Evolutionary conservation across 1,140 invertebrate species (phyloP), one percentile per base, ranked within the genome.

Genomic region (Heliconius hewitsoni): DNA sequence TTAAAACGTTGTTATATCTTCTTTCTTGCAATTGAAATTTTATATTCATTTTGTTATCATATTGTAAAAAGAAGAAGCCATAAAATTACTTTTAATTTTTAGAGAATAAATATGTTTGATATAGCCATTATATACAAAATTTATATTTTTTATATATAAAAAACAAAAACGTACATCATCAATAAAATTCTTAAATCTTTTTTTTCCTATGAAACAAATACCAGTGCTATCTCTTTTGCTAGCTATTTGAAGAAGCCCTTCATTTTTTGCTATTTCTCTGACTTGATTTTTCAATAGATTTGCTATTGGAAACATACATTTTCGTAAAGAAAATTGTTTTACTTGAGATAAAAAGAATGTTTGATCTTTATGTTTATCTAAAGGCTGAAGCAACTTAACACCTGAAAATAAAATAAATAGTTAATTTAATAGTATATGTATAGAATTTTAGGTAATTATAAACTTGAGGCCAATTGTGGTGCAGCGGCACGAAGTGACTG

Each of bases 181-280:
- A 88, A 98, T 98, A 86, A 98, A 98, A 79, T 96, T 83, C 88
- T 96, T 95, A 91, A 98, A 98, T 85, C 96, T 95, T 83, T 97
- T 95, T 90, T 96, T 96, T 30, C 99, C 99, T 89, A 99, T 98
- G 92, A 99, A 99, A 95, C 99, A 99, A 84, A 99, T 99, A 23
- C 99, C 99, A 90, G 97, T 98, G 89, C 98, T 99, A 94, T 99
- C 98, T 89, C 96, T 97, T 87, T 99, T 99, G 30, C 95, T 94
- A n/a, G 96, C 96, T 82, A 99, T 95, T 83, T 95, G 95, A 13
- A 96, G 90, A 72, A 99, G 95, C 1, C 96, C 96, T 91, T 96
- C 95, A 81, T 96, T 91, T 72, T 87, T 83, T 11, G 98, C 99
- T 39, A 99, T 96, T 81, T 96, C 87, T 94, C 98, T 98, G 0